Evolutionary conservation across 2,113 vertebrate genomes (phyloP), one percentile per base, ranked within the genome.

Genomic region (Turdus rufiventris): DNA sequence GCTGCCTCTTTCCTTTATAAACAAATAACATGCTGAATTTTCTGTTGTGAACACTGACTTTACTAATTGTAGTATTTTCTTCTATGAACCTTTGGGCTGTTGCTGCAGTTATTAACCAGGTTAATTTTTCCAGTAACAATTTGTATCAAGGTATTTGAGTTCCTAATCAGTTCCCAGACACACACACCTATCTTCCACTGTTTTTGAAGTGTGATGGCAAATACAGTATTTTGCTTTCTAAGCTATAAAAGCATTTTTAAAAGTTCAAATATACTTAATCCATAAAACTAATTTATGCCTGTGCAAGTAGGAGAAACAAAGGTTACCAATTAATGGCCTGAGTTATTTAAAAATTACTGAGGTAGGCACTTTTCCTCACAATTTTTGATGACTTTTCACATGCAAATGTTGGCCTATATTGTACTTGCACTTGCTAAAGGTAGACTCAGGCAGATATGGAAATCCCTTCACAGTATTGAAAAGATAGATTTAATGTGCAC

Each of bases 271-370:
- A 97, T 95, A 96, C 90, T 97, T 96, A 98, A 98, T 98, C 98
- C 97, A 98, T 98, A 98, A 98, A 98, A 98, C 96, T 98, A 98
- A 98, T 98, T 98, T 98, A 97, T 97, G 94, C 67, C 90, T 96
- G 94, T 96, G 93, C 84, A 96, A 95, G 96, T 91, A 95, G 92
- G 91, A 96, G 93, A 96, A 98, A 97, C 96, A 98, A 98, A 98
- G 97, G 98, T 98, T 97, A 97, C 85, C 96, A 97, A 97, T 97
- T 97, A 97, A 95, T 96, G 95, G 94, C 83, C 91, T 94, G 91
- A 97, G 97, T 97, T 98, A 97, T 97, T 98, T 96, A 97, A 96
- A 96, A 98, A 98, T 98, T 91, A 97, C 96, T 96, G 95, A 97
- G 91, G 91, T 97, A 97, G 87, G 97, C 97, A 97, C 63, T 97